Base-by-base conservation (phyloP, 2,113 vertebrate genomes). In the Pelobates fuscus region DNA sequence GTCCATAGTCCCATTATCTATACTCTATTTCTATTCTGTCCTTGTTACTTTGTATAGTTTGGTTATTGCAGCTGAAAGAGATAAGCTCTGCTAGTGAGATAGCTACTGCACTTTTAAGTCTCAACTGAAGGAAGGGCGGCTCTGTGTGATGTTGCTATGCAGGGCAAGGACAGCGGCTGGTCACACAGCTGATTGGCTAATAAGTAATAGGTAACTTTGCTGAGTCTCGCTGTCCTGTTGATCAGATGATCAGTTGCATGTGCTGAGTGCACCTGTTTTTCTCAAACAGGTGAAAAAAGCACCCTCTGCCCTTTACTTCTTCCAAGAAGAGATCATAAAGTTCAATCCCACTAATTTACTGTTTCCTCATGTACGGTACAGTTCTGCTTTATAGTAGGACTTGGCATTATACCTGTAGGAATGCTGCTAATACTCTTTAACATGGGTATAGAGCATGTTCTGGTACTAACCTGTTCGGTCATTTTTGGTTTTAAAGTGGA, bases 91-190 rank as follows among this genome's bases (percentile, higher is more conserved):
- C 89, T 87, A 88, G 84, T 91, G 85, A 91, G 94, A 96, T 95
- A 95, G 91, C 89, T 89, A 84, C 86, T 85, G 84, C 84, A 88
- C 93, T 95, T 95, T 95, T 89, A 95, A 94, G 93, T 91, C 81
- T 84, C 89, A 89, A 92, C 5, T 88, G 90, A 93, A 93, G 90
- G 55, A 90, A 90, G 4, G 88, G 87, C 92, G 88, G 92, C 88
- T 86, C 75, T 84, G 91, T 95, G 93, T 95, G 87, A 95, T 94
- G 93, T 94, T 88, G 87, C 83, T 91, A 93, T 93, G 88, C 88
- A 88, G 90, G 91, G 88, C 93, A 95, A 96, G 93, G 93, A 93
- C 93, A 90, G 89, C 90, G 87, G 74, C 37, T 65, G 66, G 60
- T 78, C 82, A 83, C 84, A 88, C 81, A 82, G 84, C 83, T 61